phyloP scores from a whole-genome alignment of 2,113 vertebrate genomes.

The Psittacula cyanocephala region DNA sequence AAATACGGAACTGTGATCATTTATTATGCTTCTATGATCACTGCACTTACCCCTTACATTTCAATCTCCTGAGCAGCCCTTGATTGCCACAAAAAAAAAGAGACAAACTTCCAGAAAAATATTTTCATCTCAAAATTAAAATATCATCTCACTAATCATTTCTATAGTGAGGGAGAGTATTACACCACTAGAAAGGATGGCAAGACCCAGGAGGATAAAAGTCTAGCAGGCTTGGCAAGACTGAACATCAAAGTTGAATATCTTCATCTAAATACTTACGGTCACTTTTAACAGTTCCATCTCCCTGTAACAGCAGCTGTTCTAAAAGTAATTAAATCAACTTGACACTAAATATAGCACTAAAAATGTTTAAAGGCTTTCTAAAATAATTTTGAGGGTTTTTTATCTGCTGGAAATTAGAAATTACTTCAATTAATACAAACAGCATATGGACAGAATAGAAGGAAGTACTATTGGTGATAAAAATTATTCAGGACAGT shows the following conservation, averaged over 20 bases:
- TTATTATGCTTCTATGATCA: background rate
- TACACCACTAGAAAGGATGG: background rate
- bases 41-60: background rate
- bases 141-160: background rate
- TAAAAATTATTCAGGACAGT: slow-evolving; percentile 12
- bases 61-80: background rate
- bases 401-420: slow-evolving; percentile 46
- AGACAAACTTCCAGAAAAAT: background rate
- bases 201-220: background rate
- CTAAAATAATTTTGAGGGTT: slow-evolving; percentile 61
- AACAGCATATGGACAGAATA: background rate
- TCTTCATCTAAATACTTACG: slow-evolving; percentile 22
- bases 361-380: slow-evolving; percentile 50
- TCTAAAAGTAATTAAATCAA: slow-evolving; percentile 66
- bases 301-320: slow-evolving; percentile 46
- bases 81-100: background rate
- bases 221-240: background rate
- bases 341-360: slow-evolving; percentile 59
- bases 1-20: slow-evolving; percentile 18
- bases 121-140: background rate
- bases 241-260: background rate
- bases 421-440: slow-evolving; percentile 65
- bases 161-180: background rate
- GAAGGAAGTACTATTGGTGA: background rate
- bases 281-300: slow-evolving; percentile 49